Conservation (phyloP, 2,113 vertebrate genomes). For the Rousettus leschenaultii region DNA sequence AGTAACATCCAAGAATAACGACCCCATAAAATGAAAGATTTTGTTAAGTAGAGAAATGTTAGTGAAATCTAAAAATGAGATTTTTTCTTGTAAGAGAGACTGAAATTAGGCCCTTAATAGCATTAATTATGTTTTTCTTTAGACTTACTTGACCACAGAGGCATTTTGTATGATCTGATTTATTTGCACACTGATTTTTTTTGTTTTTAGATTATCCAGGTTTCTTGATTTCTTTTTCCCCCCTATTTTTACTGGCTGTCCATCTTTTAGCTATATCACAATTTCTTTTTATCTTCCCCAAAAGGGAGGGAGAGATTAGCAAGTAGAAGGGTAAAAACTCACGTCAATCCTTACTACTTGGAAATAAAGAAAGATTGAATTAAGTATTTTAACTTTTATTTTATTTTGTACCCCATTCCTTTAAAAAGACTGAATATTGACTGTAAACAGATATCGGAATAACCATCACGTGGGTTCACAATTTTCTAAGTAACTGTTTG, state of each 20-base stretch:
- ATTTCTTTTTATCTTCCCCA: neutral
- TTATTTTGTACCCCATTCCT: neutral
- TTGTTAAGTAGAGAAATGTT: neutral
- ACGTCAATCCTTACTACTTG: neutral
- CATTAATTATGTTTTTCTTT: neutral
- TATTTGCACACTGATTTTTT: slow-evolving; percentile 16
- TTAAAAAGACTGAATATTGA: neutral
- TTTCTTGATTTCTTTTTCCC: neutral
- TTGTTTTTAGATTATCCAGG: neutral
- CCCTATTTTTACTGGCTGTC: neutral
- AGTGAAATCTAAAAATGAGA: neutral
- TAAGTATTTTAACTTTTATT: neutral
- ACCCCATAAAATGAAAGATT: neutral
- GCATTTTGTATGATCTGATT: neutral
- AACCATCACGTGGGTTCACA: neutral
- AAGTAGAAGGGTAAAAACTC: neutral
- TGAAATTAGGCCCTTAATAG: neutral
- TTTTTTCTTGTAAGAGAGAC: neutral
- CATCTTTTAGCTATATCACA: neutral
- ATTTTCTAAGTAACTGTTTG: neutral
- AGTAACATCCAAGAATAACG: neutral
- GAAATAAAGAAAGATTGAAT: neutral
- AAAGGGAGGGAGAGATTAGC: neutral
- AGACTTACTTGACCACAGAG: neutral
- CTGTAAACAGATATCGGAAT: neutral